A percentile compares a stretch with the other conserved stretches of the same genome.
Evolutionary conservation across 2,797 vertebrate species (phyloP).

Genomic region (Myotis myotis): DNA sequence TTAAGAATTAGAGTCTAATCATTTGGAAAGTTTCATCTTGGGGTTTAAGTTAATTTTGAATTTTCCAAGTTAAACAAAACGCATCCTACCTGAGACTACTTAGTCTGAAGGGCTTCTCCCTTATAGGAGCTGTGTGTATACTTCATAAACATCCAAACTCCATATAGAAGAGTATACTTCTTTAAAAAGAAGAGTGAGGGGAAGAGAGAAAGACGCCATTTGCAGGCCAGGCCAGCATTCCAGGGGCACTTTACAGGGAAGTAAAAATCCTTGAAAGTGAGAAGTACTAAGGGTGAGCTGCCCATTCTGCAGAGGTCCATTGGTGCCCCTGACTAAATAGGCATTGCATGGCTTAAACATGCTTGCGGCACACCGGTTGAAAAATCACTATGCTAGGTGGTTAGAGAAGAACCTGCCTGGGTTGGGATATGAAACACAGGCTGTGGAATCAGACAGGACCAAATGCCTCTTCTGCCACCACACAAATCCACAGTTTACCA

Average conservation of each 20-base stretch:
- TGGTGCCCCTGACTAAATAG: background rate
- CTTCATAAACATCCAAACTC: slow-evolving; percentile 40
- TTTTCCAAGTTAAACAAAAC: slow-evolving; percentile 37
- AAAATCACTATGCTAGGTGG: background rate
- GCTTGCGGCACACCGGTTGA: rapidly evolving
- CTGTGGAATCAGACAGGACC: background rate
- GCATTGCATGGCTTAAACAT: background rate
- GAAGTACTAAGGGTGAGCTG: background rate
- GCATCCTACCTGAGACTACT: background rate
- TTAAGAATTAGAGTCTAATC: background rate
- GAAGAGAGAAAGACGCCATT: background rate
- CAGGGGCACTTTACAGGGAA: slow-evolving; percentile 7
- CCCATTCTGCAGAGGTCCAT: background rate
- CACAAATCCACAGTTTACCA: background rate
- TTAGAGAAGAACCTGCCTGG: background rate
- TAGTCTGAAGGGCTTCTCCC: background rate
- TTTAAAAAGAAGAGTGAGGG: background rate
- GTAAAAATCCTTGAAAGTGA: slow-evolving; percentile 17
- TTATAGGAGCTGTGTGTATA: background rate
- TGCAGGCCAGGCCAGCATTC: slow-evolving; percentile 37
- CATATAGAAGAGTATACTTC: slow-evolving; percentile 38
- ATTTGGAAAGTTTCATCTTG: background rate
- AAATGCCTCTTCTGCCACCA: background rate
- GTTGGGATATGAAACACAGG: background rate
- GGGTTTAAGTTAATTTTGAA: background rate